phyloP scores from a whole-genome alignment of 2,797 vertebrate genomes.

The Typhlichthys eigenmanni region DNA sequence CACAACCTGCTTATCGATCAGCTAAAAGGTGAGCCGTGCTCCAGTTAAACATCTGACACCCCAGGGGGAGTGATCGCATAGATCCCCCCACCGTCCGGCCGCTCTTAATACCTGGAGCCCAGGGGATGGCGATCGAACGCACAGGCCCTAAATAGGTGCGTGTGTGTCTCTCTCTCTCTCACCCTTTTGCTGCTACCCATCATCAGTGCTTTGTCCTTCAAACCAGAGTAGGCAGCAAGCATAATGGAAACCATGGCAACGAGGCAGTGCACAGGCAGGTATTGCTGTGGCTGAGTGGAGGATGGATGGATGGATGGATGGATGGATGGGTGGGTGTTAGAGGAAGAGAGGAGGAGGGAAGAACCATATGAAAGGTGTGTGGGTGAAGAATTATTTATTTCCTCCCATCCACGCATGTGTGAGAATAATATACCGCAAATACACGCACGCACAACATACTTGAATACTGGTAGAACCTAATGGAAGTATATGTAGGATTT shows the following conservation, averaged over 20 bases:
- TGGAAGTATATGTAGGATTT: constrained; percentile 44
- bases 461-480: constrained; percentile 4
- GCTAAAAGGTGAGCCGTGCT: constrained; percentile 55
- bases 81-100: constrained; percentile 29
- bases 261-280: constrained; percentile 52
- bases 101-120: constrained; percentile 11
- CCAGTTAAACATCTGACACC: constrained; percentile 46
- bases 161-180: constrained; percentile 5
- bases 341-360: constrained; percentile 29
- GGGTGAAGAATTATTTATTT: constrained; percentile 23
- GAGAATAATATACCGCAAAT: constrained; percentile 4
- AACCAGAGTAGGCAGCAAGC: constrained; percentile 60
- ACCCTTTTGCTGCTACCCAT: constrained; percentile 37
- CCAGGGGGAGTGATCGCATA: constrained; percentile 28
- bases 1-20: constrained; percentile 67
- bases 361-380: constrained; percentile 24
- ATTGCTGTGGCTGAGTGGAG: constrained; percentile 38
- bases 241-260: constrained; percentile 78
- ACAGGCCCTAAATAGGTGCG: constrained; percentile 1
- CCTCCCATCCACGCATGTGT: constrained; percentile 14
- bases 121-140: constrained; percentile 36
- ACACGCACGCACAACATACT: constrained; percentile 9
- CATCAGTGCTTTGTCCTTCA: constrained; percentile 72
- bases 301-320: constrained; percentile 32
- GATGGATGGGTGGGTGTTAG: constrained; percentile 3